Base-by-base conservation (phyloP, 2,113 vertebrate genomes). In the Myocastor coypus region DNA sequence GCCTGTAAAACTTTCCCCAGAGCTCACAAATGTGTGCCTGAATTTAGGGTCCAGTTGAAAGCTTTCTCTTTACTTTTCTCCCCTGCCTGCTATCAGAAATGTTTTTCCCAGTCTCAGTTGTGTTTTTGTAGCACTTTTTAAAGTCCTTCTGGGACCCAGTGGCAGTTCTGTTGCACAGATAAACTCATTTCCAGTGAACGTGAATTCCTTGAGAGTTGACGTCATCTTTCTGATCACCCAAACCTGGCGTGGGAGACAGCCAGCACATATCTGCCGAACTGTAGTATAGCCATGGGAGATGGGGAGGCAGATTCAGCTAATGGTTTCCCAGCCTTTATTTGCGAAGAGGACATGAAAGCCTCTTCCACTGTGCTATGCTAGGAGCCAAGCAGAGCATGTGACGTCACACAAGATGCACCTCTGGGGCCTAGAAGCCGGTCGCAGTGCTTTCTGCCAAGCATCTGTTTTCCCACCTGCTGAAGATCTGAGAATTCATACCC, bases 251-350 rank as follows among this genome's bases (percentile, higher is more conserved):
- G 32, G 37, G 89, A 92, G 89, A 94, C 50, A 94, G 88, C 61
- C 50, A 83, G 81, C 63, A 89, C 93, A 78, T 93, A 95, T 93
- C 92, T 96, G 87, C 69, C 85, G 89, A 95, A 77, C 42, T 96
- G n/a, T 34, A 80, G n/a, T 75, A 10, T 57, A 93, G 81, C 84
- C 16, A 37, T 78, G 92, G 81, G 87, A 94, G 93, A 89, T 82
- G 75, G 32, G 80, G 93, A 94, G 78, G 93, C 69, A 55, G 68
- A 81, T 84, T 89, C 82, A 96, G 55, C 71, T 92, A 34, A 82
- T 55, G 24, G 61, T 63, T 80, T 94, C 83, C 52, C 34, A 50
- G 46, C 69, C 26, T 94, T 81, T 69, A 84, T 96, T 95, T 96
- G 80, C 59, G 83, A 81, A 93, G 59, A 87, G 73, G 26, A 19